Evolutionary conservation across 92 coral and sea anemone species (phyloP).

Genomic region (Chrysogorgia sp.): DNA sequence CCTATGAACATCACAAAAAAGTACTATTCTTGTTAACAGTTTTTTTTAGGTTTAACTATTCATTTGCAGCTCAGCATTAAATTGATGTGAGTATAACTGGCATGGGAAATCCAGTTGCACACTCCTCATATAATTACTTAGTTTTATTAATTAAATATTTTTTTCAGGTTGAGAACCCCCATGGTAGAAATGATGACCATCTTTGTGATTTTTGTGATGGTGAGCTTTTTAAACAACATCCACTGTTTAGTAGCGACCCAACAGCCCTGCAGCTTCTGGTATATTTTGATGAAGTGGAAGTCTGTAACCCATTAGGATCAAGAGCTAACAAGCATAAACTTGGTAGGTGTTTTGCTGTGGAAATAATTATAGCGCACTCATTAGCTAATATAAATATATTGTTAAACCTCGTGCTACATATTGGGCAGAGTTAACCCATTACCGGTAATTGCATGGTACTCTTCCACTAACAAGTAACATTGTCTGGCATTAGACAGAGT

Average conservation of each 20-base stretch:
- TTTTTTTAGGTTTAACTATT: no score
- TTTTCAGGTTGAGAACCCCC: slow-evolving; percentile 55
- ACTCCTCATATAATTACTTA: background rate
- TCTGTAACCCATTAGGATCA: slow-evolving; percentile 67
- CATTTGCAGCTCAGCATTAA: no score
- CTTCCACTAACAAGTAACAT: no score
- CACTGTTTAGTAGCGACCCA: slow-evolving; percentile 49
- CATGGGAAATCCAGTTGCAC: no score
- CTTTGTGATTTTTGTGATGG: slow-evolving; percentile 66
- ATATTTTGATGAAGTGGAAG: slow-evolving; percentile 70
- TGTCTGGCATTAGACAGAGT: no score
- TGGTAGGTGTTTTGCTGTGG: slow-evolving; percentile 41
- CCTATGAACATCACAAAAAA: background rate
- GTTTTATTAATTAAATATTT: slow-evolving; percentile 8
- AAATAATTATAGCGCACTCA: background rate
- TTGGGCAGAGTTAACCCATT: no score
- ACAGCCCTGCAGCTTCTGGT: slow-evolving; percentile 61
- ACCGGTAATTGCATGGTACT: no score
- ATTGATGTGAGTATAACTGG: no score
- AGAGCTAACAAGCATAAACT: slow-evolving; percentile 61
- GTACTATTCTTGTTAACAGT: no score
- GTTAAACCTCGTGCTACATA: no score
- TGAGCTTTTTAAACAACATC: slow-evolving; percentile 41
- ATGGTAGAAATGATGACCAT: slow-evolving; percentile 50
- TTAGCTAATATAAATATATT: background rate